Conservation (phyloP, 2,797 vertebrate species). For the Chromis chromis region DNA sequence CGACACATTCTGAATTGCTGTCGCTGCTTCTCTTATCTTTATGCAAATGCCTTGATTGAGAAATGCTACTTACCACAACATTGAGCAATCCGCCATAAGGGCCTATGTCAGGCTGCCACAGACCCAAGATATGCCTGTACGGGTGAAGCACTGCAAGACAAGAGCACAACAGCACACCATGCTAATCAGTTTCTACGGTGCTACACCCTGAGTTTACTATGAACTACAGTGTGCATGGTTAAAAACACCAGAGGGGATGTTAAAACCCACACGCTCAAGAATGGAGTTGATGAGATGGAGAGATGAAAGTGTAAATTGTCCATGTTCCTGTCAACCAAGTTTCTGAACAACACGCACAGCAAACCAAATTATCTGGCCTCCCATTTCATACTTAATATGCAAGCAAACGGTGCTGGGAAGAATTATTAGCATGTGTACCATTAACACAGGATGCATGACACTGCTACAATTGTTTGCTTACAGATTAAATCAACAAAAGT, state of each 20-base stretch:
- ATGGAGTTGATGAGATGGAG: slow-evolving; percentile 1
- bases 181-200: slow-evolving; percentile 10
- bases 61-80: slow-evolving; percentile 90
- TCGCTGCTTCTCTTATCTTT: slow-evolving; percentile 1
- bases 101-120: slow-evolving; percentile 99
- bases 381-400: slow-evolving; percentile 20
- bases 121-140: slow-evolving; percentile 93
- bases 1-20: neutral
- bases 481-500: slow-evolving; percentile 6
- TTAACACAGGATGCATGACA: slow-evolving; percentile 14
- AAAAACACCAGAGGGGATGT: slow-evolving; percentile 27
- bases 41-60: slow-evolving; percentile 4
- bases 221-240: slow-evolving; percentile 20
- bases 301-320: slow-evolving; percentile 20
- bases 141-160: slow-evolving; percentile 91
- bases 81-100: slow-evolving; percentile 98
- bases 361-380: slow-evolving; percentile 13
- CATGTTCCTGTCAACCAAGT: neutral
- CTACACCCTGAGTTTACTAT: neutral
- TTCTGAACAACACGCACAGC: slow-evolving; percentile 31
- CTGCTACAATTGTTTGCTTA: slow-evolving; percentile 20
- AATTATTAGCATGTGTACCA: neutral
- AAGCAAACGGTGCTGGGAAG: slow-evolving; percentile 30
- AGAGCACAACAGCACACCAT: slow-evolving; percentile 40
- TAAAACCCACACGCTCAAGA: slow-evolving; percentile 21